These are phyloP conservation scores for Sinocyclocheilus rhinocerous DNA, from an alignment of 2,113 vertebrate species.

Conservation along the genomic window DNA sequence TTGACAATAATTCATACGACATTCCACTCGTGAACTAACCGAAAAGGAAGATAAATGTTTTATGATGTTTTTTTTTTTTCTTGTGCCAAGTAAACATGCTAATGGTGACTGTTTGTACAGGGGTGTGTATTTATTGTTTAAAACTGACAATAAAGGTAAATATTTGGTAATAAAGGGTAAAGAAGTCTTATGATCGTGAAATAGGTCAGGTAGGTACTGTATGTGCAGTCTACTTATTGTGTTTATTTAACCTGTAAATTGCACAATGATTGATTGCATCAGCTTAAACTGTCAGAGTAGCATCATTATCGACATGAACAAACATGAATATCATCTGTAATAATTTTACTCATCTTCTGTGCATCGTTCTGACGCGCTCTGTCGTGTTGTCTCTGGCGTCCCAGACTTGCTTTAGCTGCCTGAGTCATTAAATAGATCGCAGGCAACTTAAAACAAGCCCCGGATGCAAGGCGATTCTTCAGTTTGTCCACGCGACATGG, in stretches of 20 bases:
- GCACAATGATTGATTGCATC: not conserved
- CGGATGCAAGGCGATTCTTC: constrained; percentile 67
- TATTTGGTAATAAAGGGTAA: not conserved
- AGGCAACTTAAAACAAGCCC: constrained; percentile 98
- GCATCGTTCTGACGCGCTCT: not conserved
- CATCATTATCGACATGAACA: not conserved
- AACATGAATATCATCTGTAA: not conserved
- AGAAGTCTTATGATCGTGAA: not conserved
- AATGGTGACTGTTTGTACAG: not conserved
- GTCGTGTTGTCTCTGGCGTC: constrained; percentile 68
- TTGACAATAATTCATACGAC: not conserved
- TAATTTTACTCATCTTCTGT: not conserved
- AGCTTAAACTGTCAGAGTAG: not conserved
- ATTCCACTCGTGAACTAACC: not conserved
- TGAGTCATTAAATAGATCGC: constrained; percentile 81
- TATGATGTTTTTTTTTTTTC: not conserved
- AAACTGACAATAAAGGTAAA: not conserved
- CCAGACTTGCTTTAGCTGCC: constrained; percentile 99
- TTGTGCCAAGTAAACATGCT: not conserved
- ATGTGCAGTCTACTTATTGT: not conserved
- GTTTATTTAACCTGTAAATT: not conserved
- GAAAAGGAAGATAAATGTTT: not conserved
- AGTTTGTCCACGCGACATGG: not conserved
- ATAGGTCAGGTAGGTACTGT: not conserved
- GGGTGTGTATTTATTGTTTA: not conserved